Evolutionary conservation across 2,113 vertebrate genomes (phyloP), one percentile per base, ranked within the genome.

Genomic region (Motacilla tschutschensis): DNA sequence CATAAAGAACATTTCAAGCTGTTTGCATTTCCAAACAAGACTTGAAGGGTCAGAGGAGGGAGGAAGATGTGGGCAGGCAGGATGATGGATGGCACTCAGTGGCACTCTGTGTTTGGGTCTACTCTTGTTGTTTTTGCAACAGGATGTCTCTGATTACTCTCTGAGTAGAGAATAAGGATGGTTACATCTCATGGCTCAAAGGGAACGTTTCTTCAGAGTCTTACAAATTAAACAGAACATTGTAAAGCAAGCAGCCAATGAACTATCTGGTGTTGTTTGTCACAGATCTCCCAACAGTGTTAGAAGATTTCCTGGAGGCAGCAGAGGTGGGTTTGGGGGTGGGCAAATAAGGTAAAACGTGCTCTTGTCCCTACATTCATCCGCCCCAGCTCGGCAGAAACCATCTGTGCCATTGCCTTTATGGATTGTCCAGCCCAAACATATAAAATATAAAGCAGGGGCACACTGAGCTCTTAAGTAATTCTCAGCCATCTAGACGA

Each of bases 81-180:
- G 74, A 81, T 93, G 92, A 95, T 76, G 86, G 88, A 94, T 79
- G 71, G 83, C 1, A 19, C 50, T 81, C 70, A 62, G 55, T 18
- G 38, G 71, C 88, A 65, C 33, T 74, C 93, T 93, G 90, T n/a
- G 66, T 54, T 93, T 72, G 90, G 81, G 86, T 74, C 86, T 76
- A 16, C 75, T 79, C 63, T 24, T 84, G 70, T 66, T 91, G 66
- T 66, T 92, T 88, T 84, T 93, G 80, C 80, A 79, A 93, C 67
- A 93, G 81, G 87, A 94, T 83, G 82, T 76, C 82, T 91, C 89
- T 79, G 84, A 93, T 94, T 92, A 91, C 58, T 83, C 85, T 90
- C 70, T 54, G 82, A 87, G 83, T 29, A 72, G 73, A 79, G 44
- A 89, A 62, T 66, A 67, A 87, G 80, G 66, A 92, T 4, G 40